A percentile compares a stretch with the other conserved stretches of the same genome.
Evolutionary conservation across 2,888 invertebrate species (phyloP).

Genomic region (Tinea semifulvella): DNA sequence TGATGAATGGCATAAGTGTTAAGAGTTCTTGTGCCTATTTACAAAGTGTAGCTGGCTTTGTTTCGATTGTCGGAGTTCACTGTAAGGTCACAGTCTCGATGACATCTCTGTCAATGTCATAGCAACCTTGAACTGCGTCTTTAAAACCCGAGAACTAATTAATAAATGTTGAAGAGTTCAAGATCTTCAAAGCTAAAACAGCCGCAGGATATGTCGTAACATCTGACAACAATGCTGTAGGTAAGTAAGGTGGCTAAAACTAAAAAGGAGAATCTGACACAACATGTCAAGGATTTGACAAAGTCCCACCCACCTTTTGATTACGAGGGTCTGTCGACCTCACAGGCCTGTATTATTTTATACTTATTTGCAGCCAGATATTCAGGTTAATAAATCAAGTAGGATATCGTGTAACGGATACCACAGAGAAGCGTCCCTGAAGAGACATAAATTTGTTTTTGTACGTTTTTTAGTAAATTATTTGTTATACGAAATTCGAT

Average conservation of each 20-base stretch:
- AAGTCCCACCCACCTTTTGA: conserved; percentile 36
- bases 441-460: conserved; percentile 58
- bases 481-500: conserved; percentile 28
- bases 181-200: too few relatives aligned
- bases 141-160: too few relatives aligned
- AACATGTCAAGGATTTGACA: neutral
- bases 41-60: conserved; percentile 30
- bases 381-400: conserved; percentile 55
- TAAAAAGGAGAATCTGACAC: conserved; percentile 3
- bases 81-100: conserved; percentile 24
- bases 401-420: conserved; percentile 61
- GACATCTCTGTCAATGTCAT: conserved; percentile 5
- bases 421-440: conserved; percentile 42
- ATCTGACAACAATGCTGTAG: too few relatives aligned
- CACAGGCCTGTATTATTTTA: conserved; percentile 34
- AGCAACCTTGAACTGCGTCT: neutral
- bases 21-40: conserved; percentile 36
- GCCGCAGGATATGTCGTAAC: too few relatives aligned
- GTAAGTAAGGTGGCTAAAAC: neutral
- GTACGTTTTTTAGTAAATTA: conserved; percentile 51
- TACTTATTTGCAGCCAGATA: conserved; percentile 42
- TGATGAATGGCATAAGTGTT: conserved; percentile 42
- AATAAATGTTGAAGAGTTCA: too few relatives aligned
- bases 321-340: conserved; percentile 28
- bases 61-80: conserved; percentile 29